Percentiles rank a stretch among this genome's conserved stretches.
Conservation (phyloP, 2,888 invertebrate genomes). For the Parnassius apollo region DNA sequence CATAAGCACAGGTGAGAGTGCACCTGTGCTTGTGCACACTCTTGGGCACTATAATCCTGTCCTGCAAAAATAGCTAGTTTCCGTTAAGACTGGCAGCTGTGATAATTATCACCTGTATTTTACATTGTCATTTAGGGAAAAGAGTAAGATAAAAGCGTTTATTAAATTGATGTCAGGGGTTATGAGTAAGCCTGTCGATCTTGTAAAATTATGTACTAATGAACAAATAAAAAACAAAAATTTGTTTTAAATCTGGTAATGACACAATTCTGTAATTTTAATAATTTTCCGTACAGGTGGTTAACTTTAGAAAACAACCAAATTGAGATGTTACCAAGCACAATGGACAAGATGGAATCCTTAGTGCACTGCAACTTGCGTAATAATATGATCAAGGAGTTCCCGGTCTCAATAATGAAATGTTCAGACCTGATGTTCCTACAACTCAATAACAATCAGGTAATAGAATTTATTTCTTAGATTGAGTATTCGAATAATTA, state of each 20-base stretch:
- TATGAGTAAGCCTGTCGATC: no score
- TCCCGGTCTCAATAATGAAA: conserved; percentile 69
- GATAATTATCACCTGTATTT: no score
- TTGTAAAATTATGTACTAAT: no score
- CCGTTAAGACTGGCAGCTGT: no score
- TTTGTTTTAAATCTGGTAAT: neutral
- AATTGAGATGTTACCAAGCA: conserved; percentile 74
- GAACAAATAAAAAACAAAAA: neutral
- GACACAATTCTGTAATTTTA: neutral
- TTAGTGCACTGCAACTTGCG: conserved; percentile 81
- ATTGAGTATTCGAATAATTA: no score
- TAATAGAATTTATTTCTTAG: conserved; percentile 28
- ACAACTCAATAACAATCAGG: conserved; percentile 77
- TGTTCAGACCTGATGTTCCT: conserved; percentile 76
- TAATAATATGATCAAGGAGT: conserved; percentile 74
- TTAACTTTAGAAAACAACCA: conserved; percentile 84
- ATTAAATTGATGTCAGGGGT: no score
- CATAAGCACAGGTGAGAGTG: no score
- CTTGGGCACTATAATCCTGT: no score
- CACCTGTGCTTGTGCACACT: no score
- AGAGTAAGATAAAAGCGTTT: no score
- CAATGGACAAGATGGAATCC: conserved; percentile 74
- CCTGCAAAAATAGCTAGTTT: no score
- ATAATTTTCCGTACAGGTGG: conserved; percentile 73
- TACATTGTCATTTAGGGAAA: no score